These are phyloP conservation scores for Nylanderia fulva DNA, from an alignment of 1,140 invertebrate genomes.

Conservation along the genomic window DNA sequence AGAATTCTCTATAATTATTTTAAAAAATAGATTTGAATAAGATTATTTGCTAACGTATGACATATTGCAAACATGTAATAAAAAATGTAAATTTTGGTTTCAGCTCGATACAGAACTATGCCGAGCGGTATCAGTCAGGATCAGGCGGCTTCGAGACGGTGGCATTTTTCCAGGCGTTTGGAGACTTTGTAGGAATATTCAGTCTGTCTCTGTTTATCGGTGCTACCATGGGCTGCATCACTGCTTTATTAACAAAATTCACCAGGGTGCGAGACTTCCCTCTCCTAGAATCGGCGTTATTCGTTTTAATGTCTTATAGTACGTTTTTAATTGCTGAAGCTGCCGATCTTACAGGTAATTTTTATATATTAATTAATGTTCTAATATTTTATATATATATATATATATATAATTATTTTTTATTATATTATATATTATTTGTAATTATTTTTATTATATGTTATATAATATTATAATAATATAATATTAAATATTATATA, in stretches of 20 bases:
- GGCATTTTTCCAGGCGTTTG: constrained; percentile 95
- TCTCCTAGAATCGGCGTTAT: constrained; percentile 97
- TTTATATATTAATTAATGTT: not conserved
- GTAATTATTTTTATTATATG: not conserved
- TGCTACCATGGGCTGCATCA: constrained; percentile 95
- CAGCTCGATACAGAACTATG: constrained; percentile 97
- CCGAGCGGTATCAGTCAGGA: constrained; percentile 90
- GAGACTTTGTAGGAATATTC: constrained; percentile 97
- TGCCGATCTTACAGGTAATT: constrained; percentile 95
- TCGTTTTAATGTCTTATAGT: constrained; percentile 99
- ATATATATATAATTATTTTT: no score
- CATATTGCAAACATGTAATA: not conserved
- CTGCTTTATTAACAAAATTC: constrained; percentile 98
- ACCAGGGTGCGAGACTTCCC: constrained; percentile 97
- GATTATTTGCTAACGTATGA: not conserved
- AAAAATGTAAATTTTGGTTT: constrained; percentile 59
- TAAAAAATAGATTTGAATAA: no score
- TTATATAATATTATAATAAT: no score
- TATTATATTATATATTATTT: no score
- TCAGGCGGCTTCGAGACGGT: constrained; percentile 93
- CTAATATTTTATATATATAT: no score
- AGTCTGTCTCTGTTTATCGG: constrained; percentile 96
- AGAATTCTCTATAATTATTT: no score
- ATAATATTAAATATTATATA: no score
- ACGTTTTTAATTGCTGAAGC: constrained; percentile 99